phyloP scores from a whole-genome alignment of 2,888 invertebrate species.

The Brachylomia viminalis region DNA sequence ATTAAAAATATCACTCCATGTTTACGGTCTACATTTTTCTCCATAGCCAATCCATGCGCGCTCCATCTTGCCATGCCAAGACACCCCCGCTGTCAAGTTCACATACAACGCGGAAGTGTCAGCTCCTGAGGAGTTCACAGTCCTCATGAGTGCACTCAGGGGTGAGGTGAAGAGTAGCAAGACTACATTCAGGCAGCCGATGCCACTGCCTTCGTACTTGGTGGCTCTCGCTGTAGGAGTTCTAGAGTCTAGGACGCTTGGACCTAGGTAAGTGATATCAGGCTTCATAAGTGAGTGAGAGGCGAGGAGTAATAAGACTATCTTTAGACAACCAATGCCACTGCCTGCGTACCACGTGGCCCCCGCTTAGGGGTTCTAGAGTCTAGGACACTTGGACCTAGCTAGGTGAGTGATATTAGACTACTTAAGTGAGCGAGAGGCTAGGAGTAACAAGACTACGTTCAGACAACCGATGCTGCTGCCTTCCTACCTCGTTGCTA shows the following conservation, averaged over 20 bases:
- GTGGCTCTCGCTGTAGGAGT: slow-evolving; percentile 97
- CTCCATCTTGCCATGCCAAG: slow-evolving; percentile 97
- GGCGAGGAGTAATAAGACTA: slow-evolving; percentile 83
- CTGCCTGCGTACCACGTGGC: slow-evolving; percentile 97
- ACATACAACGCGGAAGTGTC: slow-evolving; percentile 94
- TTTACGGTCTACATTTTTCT: background rate
- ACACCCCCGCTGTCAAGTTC: slow-evolving; percentile 97
- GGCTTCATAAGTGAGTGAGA: background rate
- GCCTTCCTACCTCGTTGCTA: slow-evolving; percentile 96
- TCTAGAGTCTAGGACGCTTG: slow-evolving; percentile 93
- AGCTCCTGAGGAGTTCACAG: slow-evolving; percentile 94
- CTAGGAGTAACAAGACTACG: slow-evolving; percentile 82
- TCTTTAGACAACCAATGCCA: slow-evolving; percentile 95
- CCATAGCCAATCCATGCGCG: slow-evolving; percentile 96
- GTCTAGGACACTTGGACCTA: slow-evolving; percentile 93
- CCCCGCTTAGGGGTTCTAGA: slow-evolving; percentile 95
- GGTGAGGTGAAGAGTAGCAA: slow-evolving; percentile 85
- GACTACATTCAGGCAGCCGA: slow-evolving; percentile 93
- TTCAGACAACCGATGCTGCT: slow-evolving; percentile 96
- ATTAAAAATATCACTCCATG: background rate
- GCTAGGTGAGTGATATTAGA: slow-evolving; percentile 84
- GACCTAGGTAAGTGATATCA: slow-evolving; percentile 89
- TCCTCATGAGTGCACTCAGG: slow-evolving; percentile 96
- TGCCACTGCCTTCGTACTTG: slow-evolving; percentile 97
- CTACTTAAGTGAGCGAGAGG: background rate